These are phyloP conservation scores for Cheirogaleus medius DNA, from an alignment of 2,113 vertebrate species.

Conservation along the genomic window DNA sequence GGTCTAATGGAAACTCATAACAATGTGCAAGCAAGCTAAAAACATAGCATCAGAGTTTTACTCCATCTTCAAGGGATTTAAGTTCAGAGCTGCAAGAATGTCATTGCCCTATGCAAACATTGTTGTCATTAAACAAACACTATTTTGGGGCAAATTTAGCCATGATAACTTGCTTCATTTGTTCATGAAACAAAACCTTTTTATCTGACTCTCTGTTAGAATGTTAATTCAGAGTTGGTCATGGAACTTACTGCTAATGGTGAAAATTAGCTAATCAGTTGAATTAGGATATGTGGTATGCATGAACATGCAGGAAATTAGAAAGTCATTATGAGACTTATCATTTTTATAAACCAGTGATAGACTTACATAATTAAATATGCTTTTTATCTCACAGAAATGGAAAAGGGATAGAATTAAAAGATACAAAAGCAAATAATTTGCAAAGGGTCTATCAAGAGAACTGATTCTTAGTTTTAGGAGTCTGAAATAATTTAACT, in stretches of 20 bases:
- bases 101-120: not conserved
- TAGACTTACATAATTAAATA: not conserved
- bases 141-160: not conserved
- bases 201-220: not conserved
- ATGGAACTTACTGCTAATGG: not conserved
- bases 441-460: not conserved
- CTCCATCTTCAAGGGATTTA: not conserved
- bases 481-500: slow-evolving; percentile 1
- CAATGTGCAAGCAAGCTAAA: not conserved
- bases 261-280: not conserved
- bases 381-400: not conserved
- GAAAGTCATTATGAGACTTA: not conserved
- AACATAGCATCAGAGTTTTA: not conserved
- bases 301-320: not conserved
- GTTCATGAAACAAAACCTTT: not conserved
- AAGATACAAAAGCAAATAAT: not conserved
- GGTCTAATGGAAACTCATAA: not conserved
- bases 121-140: not conserved
- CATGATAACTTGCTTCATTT: not conserved
- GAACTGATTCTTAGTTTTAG: not conserved
- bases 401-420: not conserved
- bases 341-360: not conserved
- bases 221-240: not conserved
- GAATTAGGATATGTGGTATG: not conserved
- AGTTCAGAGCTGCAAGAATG: not conserved